Evolutionary conservation across 2,888 invertebrate genomes (phyloP).

Genomic region (Philereme vetulata): DNA sequence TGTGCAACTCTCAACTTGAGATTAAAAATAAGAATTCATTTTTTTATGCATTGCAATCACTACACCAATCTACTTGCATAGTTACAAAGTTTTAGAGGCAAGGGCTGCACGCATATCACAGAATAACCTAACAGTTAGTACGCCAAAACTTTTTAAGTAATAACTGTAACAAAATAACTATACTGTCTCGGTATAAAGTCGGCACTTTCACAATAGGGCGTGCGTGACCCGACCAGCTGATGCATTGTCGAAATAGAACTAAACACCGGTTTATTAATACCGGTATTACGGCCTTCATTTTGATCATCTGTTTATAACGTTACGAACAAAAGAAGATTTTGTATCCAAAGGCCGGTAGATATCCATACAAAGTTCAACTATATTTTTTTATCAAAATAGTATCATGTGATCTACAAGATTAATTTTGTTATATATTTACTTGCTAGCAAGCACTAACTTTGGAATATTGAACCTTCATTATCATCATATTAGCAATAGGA

Average conservation of each 20-base stretch:
- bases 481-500: no score
- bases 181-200: constrained; percentile 32
- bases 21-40: no score
- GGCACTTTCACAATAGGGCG: constrained; percentile 68
- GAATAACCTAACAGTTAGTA: neutral
- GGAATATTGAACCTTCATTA: no score
- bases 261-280: constrained; percentile 19
- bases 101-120: neutral
- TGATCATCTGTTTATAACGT: neutral
- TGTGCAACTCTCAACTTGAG: no score
- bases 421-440: neutral
- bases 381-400: no score
- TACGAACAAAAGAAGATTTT: no score
- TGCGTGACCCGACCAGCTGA: constrained; percentile 68
- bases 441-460: no score
- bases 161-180: no score
- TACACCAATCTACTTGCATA: neutral
- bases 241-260: constrained; percentile 47
- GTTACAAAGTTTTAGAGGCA: neutral
- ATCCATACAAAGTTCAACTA: no score
- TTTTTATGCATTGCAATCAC: neutral
- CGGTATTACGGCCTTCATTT: neutral
- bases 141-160: neutral
- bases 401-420: no score
- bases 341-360: no score